These are phyloP conservation scores for Apodemus sylvaticus DNA, from an alignment of 2,113 vertebrate species.

Conservation along the genomic window DNA sequence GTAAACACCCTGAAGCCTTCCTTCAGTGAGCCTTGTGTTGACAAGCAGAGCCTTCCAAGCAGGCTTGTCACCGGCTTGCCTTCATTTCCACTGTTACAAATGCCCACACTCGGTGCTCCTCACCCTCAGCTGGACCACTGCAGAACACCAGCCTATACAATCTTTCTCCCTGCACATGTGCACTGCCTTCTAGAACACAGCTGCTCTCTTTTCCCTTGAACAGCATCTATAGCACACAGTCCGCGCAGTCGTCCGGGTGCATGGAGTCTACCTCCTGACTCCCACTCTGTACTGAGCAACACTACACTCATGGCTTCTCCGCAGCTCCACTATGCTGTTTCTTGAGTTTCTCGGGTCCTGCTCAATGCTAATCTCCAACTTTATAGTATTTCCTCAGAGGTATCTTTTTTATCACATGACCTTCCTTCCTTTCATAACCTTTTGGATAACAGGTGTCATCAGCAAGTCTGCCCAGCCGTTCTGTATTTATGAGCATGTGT, in stretches of 20 bases:
- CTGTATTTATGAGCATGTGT: background rate
- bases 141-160: background rate
- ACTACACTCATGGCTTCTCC: background rate
- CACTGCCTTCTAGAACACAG: background rate
- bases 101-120: background rate
- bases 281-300: constrained; percentile 3
- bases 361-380: background rate
- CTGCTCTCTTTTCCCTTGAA: background rate
- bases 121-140: background rate
- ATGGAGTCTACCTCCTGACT: background rate
- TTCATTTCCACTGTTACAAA: background rate
- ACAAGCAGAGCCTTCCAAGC: background rate
- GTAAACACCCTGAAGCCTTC: background rate
- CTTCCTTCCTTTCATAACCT: constrained; percentile 26
- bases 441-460: background rate
- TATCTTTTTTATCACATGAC: background rate
- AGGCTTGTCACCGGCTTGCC: background rate
- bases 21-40: background rate
- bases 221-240: background rate
- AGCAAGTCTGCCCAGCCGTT: background rate
- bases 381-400: background rate
- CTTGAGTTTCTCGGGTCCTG: background rate
- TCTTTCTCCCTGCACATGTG: background rate
- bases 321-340: background rate
- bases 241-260: background rate